phyloP scores from a whole-genome alignment of 2,113 vertebrate genomes.

The human region DNA sequence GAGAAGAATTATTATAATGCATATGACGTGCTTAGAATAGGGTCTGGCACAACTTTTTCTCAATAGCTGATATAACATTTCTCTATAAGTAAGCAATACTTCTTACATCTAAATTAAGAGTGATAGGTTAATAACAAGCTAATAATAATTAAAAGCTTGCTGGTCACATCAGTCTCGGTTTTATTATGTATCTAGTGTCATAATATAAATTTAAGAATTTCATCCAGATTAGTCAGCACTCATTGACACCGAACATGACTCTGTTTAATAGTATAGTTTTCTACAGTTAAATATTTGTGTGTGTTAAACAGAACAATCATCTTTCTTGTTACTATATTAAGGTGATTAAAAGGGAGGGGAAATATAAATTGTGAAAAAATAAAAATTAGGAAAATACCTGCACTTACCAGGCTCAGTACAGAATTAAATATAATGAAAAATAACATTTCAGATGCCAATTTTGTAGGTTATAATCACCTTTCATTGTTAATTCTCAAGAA shows the following conservation, averaged over 20 bases:
- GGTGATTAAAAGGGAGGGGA: background rate
- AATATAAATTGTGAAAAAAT: background rate
- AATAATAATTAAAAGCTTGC: background rate
- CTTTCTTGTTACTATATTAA: background rate
- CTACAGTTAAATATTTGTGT: background rate
- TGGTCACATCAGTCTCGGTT: background rate
- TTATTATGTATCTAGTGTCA: background rate
- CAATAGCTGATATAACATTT: background rate
- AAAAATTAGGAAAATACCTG: background rate
- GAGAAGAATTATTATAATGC: slow-evolving; percentile 1
- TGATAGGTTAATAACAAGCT: background rate
- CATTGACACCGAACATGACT: background rate
- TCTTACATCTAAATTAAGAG: background rate
- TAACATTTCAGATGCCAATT: background rate
- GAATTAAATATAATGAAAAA: background rate
- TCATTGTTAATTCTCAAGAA: background rate
- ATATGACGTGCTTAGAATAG: background rate
- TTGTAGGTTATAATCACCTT: background rate
- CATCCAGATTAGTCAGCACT: background rate
- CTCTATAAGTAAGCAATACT: background rate
- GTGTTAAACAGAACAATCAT: background rate
- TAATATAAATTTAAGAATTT: background rate
- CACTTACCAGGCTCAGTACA: background rate
- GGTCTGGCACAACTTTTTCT: background rate
- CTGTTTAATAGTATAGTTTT: background rate